Evolutionary conservation across 2,888 invertebrate genomes (phyloP), one percentile per base, ranked within the genome.

Genomic region (Callimorpha dominula): DNA sequence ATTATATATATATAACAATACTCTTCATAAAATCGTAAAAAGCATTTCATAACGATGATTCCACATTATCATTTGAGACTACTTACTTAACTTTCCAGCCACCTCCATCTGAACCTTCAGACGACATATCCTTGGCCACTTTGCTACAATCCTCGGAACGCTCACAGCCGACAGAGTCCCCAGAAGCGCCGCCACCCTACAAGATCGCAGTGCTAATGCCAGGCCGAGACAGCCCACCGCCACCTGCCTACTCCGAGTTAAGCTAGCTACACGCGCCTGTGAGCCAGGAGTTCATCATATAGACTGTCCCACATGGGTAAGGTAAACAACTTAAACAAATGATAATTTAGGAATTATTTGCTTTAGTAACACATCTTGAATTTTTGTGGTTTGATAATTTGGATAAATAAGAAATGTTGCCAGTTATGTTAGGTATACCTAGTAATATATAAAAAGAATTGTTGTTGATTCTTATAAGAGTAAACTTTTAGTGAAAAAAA

Each of bases 181-280:
- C 81, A 4, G 91, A 96, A 83, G 96, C 97, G 65, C 97, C 98
- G 40, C 98, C 98, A n/a, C 98, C 98, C 14, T 98, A 98, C 95
- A 98, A 98, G 94, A 97, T 98, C 93, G 98, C 98, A 62, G 97
- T 98, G 86, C 94, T 98, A 82, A 96, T 98, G 87, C 97, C 97
- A 57, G 88, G 92, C 50, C 91, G 95, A 57, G 90, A 90, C 11
- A 84, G 86, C 96, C 97, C 90, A 66, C 90, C 91, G 78, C 97
- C 97, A 74, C 97, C 98, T 74, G 97, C 98, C 78, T 98, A 98
- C 90, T 97, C 97, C 88, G 97, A 97, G 85, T 96, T 97, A 90
- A 97, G 97, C 94, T 97, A 97, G 96, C 95, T 89, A 75, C 78
- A 85, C 79, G 81, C 85, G 12, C 87, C 88, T 86, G 88, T 87